Conservation (phyloP, 1,140 invertebrate genomes). For the Drosophila dunni region DNA sequence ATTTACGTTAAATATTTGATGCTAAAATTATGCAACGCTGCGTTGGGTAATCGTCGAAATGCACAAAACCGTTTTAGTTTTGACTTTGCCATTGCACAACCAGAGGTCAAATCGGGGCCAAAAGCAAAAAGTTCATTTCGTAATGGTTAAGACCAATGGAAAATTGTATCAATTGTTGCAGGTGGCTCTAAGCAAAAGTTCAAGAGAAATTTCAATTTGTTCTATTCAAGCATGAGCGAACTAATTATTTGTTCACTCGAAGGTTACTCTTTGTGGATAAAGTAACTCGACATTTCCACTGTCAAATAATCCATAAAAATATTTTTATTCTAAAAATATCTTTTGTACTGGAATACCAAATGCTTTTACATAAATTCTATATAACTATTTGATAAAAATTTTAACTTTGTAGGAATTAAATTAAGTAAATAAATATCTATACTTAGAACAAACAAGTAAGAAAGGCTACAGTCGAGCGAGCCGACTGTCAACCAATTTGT, state of each 20-base stretch:
- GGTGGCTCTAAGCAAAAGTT: background rate
- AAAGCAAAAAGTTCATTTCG: background rate
- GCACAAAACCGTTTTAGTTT: constrained; percentile 57
- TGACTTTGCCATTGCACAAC: constrained; percentile 25
- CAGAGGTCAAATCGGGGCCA: constrained; percentile 24
- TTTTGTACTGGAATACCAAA: too few species aligned
- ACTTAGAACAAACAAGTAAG: too few species aligned
- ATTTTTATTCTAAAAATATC: too few species aligned
- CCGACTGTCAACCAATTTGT: too few species aligned
- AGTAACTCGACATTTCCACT: too few species aligned
- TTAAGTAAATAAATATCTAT: too few species aligned
- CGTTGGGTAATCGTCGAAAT: constrained; percentile 73
- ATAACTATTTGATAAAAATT: too few species aligned
- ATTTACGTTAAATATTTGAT: constrained; percentile 80
- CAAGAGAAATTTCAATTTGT: background rate
- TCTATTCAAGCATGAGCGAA: background rate
- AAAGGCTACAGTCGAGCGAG: too few species aligned
- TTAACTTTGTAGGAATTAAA: too few species aligned
- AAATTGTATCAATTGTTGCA: background rate
- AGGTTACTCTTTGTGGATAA: background rate
- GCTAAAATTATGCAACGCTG: constrained; percentile 77
- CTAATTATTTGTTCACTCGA: background rate
- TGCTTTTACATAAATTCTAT: too few species aligned
- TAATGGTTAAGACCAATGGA: background rate
- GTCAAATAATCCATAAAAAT: too few species aligned